These are phyloP conservation scores for Tragelaphus imberbis DNA, from an alignment of 2,113 vertebrate species.

Conservation along the genomic window DNA sequence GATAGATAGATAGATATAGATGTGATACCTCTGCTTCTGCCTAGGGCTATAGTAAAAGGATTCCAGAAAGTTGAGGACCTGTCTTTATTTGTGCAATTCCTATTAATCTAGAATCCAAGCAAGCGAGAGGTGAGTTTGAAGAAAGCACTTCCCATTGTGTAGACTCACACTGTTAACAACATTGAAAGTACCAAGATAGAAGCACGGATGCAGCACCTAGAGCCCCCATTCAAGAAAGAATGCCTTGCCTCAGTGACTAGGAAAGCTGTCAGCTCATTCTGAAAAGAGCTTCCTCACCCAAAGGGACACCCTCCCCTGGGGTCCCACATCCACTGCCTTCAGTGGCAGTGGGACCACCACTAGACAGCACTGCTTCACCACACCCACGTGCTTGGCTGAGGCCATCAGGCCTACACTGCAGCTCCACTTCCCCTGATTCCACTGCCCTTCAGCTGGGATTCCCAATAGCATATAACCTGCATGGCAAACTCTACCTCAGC, in stretches of 20 bases:
- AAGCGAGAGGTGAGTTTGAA: neutral
- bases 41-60: neutral
- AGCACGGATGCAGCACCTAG: neutral
- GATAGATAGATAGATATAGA: neutral
- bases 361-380: neutral
- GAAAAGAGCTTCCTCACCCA: neutral
- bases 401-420: neutral
- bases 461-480: neutral
- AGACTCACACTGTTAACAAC: neutral
- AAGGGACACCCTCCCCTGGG: too few species aligned
- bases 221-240: neutral
- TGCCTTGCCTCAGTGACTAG: fast-evolving
- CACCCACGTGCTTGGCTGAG: neutral
- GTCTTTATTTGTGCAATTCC: neutral
- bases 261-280: neutral
- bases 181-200: neutral
- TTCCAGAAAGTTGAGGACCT: neutral
- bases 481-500: neutral
- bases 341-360: neutral
- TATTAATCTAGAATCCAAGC: neutral
- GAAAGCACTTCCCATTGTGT: neutral
- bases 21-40: neutral
- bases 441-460: neutral
- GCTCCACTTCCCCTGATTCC: neutral
- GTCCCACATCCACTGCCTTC: neutral